Conservation (phyloP, 2,888 invertebrate species). For the Synanthedon andrenaeformis region DNA sequence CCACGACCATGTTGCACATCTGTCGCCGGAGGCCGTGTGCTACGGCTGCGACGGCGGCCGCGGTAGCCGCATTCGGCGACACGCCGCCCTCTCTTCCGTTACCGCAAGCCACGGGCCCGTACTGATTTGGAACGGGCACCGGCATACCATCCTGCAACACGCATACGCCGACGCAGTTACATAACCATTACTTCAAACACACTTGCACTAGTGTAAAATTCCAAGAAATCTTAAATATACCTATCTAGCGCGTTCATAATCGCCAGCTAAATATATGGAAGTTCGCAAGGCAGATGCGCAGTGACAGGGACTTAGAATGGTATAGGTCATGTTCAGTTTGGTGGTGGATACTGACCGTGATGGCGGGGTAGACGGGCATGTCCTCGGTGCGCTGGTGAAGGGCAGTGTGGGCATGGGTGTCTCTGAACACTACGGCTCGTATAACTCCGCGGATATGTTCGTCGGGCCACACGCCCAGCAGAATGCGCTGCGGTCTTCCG, state of each 20-base stretch:
- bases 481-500: slow-evolving; percentile 89
- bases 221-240: slow-evolving; percentile 8
- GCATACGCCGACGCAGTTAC: slow-evolving; percentile 15
- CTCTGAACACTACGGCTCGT: slow-evolving; percentile 91
- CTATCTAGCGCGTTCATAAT: slow-evolving; percentile 4
- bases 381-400: slow-evolving; percentile 83
- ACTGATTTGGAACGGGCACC: slow-evolving; percentile 57
- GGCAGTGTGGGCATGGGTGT: slow-evolving; percentile 80
- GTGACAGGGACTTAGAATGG: slow-evolving; percentile 13
- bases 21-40: slow-evolving; percentile 88
- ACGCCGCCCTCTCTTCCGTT: slow-evolving; percentile 68
- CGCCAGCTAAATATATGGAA: background rate
- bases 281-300: slow-evolving; percentile 30
- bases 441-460: slow-evolving; percentile 94
- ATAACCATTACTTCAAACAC: background rate
- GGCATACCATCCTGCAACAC: slow-evolving; percentile 74
- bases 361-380: slow-evolving; percentile 51
- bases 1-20: slow-evolving; percentile 86
- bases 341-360: slow-evolving; percentile 56
- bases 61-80: slow-evolving; percentile 77
- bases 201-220: slow-evolving; percentile 1
- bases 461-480: slow-evolving; percentile 93
- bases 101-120: slow-evolving; percentile 68
- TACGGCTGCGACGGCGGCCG: slow-evolving; percentile 87
- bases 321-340: too few species aligned